These are phyloP conservation scores for Ictidomys tridecemlineatus DNA, from an alignment of 2,113 vertebrate species.

Conservation along the genomic window DNA sequence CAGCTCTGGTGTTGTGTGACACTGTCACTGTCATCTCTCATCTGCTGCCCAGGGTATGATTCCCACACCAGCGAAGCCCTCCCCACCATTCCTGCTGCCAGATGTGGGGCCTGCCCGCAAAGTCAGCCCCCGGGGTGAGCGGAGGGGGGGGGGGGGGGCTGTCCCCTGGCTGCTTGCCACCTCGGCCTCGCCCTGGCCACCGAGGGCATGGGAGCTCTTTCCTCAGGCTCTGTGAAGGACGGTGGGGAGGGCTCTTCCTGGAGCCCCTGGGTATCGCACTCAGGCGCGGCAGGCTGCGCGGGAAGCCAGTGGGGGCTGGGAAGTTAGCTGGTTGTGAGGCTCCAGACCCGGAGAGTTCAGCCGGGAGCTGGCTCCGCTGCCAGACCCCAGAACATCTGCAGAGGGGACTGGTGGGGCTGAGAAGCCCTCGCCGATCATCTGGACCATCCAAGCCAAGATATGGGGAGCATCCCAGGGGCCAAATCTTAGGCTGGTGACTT, in stretches of 20 bases:
- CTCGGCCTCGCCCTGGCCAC: not conserved
- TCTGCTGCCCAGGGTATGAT: not conserved
- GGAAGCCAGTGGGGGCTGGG: not conserved
- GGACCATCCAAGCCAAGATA: not conserved
- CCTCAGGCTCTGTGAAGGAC: too few relatives aligned
- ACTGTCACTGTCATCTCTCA: not conserved
- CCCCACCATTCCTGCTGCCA: not conserved
- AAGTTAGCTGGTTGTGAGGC: not conserved
- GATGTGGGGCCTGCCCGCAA: not conserved
- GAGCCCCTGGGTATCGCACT: not conserved
- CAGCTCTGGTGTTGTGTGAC: not conserved
- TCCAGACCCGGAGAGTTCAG: not conserved
- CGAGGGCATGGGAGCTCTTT: not conserved
- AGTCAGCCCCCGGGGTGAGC: too few relatives aligned
- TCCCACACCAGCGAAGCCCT: not conserved
- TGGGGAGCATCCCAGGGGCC: not conserved
- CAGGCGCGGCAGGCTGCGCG: too few relatives aligned
- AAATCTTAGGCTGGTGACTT: not conserved
- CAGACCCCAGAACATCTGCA: not conserved
- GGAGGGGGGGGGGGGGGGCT: too few relatives aligned
- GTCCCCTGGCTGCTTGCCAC: not conserved
- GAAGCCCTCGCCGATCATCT: not conserved
- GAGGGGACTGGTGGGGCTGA: not conserved
- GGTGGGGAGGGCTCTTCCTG: not conserved
- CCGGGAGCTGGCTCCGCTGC: rapidly evolving